phyloP scores from a whole-genome alignment of 2,797 vertebrate species.

The Periparus ater region DNA sequence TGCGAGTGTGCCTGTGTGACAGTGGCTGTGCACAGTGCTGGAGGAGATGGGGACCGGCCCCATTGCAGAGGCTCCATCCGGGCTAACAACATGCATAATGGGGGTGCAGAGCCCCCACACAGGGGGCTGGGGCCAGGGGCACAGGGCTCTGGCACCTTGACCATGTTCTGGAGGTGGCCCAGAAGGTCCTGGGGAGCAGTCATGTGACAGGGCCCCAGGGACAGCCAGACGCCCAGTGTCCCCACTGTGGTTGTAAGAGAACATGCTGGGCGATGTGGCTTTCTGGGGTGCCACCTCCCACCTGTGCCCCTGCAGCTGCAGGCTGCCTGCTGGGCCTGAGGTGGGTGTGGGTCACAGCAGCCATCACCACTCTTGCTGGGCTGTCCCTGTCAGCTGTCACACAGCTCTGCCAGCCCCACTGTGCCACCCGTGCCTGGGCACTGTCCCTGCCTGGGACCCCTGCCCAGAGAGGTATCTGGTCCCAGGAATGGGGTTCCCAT shows the following conservation, averaged over 20 bases:
- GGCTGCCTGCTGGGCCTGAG: not conserved
- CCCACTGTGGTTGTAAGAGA: not conserved
- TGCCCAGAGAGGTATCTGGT: not conserved
- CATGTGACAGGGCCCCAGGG: fast-evolving
- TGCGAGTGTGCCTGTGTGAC: fast-evolving
- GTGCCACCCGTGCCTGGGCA: not conserved
- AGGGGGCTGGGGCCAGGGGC: not conserved
- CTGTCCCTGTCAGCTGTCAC: not conserved
- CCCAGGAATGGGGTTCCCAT: fast-evolving
- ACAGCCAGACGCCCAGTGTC: not conserved
- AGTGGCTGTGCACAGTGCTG: not conserved
- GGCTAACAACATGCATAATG: not conserved
- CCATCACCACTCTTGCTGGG: not conserved
- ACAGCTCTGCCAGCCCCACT: not conserved
- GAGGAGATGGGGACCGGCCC: constrained; percentile 9
- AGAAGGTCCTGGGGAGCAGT: not conserved
- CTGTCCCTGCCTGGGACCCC: fast-evolving
- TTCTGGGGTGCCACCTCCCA: not conserved
- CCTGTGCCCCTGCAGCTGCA: not conserved
- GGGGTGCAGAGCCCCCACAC: not conserved
- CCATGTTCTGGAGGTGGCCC: not conserved
- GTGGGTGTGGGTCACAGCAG: not conserved
- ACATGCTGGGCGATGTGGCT: not conserved
- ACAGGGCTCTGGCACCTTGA: not conserved
- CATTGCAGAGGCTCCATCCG: not conserved